Evolutionary conservation across 1,140 invertebrate species (phyloP), one percentile per base, ranked within the genome.

Genomic region (Microvelia longipes): DNA sequence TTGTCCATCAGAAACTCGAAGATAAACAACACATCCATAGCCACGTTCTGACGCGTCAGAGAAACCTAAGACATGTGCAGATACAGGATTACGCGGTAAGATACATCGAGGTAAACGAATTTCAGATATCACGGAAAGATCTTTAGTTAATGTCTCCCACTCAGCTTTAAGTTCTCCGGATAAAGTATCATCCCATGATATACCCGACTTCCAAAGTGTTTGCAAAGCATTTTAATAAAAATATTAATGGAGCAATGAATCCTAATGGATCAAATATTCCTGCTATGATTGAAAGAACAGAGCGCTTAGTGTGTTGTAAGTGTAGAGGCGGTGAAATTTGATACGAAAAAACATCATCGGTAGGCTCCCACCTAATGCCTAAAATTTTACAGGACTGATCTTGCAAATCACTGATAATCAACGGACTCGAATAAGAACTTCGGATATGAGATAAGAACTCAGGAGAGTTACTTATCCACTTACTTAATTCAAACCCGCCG

Each of bases 181-280:
- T 1, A 78, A 50, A 1, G 66, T 35, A 11, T 74, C 73, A 67
- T 79, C 77, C 78, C 76, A 80, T 28, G 71, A 66, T 19, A 77
- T 27, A 63, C 74, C 73, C 25, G 29, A 1, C 13, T 60, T 19
- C 77, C 76, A 77, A 19, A 77, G 64, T 65, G 73, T 26, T 71
- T 79, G 74, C 24, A 79, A 77, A 66, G 14, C 76, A 67, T 71
- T 79, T 73, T 5, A 62, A 68, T 26, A 13, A 69, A 5, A 77
- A 69, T 15, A 73, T 73, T 19, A 75, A 73, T 15, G 75, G 71
- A 29, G 69, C 69, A 5, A 78, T 11, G 1, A 78, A 71, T 2
- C 78, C 78, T 28, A 79, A 70, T 0, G 77, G 77, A 69, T 78
- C 77, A 72, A 77, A 79, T 26, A 78, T 73, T 69, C 71, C 71